Conservation (phyloP, 2,888 invertebrate genomes). For the Arge pagana region DNA sequence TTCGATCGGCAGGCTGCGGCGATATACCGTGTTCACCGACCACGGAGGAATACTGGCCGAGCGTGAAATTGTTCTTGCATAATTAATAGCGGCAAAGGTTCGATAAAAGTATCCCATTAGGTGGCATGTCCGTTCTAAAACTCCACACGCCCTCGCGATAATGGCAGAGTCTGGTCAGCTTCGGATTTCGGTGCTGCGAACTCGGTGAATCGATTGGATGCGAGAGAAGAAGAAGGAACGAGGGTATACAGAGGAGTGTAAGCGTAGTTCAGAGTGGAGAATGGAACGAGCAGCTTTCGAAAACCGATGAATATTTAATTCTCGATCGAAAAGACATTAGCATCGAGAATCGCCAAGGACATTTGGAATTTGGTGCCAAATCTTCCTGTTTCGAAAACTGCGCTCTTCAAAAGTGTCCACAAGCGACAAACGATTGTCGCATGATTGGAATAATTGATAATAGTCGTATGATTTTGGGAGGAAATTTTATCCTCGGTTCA, state of each 20-base stretch:
- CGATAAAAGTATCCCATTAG: conserved; percentile 53
- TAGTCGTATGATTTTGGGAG: not conserved
- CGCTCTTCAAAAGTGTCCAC: too few species aligned
- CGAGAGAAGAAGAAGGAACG: too few species aligned
- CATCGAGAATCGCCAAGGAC: too few species aligned
- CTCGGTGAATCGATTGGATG: conserved; percentile 12
- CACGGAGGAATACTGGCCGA: conserved; percentile 11
- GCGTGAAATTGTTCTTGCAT: conserved; percentile 47
- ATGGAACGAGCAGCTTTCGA: too few species aligned
- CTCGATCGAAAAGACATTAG: too few species aligned
- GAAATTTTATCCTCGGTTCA: not conserved
- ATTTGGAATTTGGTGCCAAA: too few species aligned
- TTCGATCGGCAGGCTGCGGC: not conserved
- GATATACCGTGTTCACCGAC: conserved; percentile 9
- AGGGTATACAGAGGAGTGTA: too few species aligned
- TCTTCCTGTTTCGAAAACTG: too few species aligned
- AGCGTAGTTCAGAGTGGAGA: too few species aligned
- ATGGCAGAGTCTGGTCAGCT: conserved; percentile 45
- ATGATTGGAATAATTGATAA: too few species aligned
- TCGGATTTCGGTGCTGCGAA: conserved; percentile 9
- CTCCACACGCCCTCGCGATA: conserved; percentile 39
- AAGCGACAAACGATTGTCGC: too few species aligned
- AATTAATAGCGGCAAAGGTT: conserved; percentile 43
- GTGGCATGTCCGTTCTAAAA: conserved; percentile 40
- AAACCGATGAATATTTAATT: too few species aligned